Conservation (phyloP, 2,888 invertebrate species). For the Chrysodeixis includens region DNA sequence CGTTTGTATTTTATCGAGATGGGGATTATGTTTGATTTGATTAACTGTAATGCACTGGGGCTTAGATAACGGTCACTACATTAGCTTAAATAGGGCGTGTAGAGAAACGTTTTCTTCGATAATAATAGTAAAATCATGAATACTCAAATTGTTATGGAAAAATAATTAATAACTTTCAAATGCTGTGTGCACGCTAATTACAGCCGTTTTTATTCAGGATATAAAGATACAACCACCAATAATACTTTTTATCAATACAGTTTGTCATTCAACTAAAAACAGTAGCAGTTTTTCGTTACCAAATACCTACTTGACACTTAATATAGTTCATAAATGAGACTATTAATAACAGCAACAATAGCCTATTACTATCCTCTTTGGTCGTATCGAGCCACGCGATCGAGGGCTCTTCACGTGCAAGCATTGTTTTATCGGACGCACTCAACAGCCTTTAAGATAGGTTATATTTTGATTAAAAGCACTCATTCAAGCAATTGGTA, state of each 20-base stretch:
- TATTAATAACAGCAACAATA: constrained; percentile 37
- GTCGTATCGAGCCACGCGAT: constrained; percentile 58
- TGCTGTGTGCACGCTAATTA: too few relatives aligned
- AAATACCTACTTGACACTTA: constrained; percentile 7
- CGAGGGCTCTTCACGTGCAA: constrained; percentile 63
- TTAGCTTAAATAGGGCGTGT: neutral
- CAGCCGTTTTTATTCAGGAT: too few relatives aligned
- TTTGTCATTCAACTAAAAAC: neutral
- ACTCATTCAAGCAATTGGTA: constrained; percentile 20
- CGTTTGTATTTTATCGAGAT: constrained; percentile 29
- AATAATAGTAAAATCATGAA: too few relatives aligned
- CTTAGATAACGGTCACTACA: neutral
- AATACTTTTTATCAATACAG: too few relatives aligned
- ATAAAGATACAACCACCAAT: too few relatives aligned
- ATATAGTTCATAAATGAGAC: constrained; percentile 23
- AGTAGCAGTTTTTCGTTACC: neutral
- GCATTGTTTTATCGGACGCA: constrained; percentile 73
- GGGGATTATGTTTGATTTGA: constrained; percentile 17
- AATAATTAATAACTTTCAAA: too few relatives aligned
- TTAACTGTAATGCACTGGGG: neutral
- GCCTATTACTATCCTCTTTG: constrained; percentile 29
- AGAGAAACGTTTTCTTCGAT: neutral
- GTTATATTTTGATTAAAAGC: constrained; percentile 62
- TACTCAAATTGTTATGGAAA: too few relatives aligned
- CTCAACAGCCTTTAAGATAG: constrained; percentile 57